Base-by-base conservation (phyloP, 1,140 invertebrate species). In the Wiebesia pumilae region DNA sequence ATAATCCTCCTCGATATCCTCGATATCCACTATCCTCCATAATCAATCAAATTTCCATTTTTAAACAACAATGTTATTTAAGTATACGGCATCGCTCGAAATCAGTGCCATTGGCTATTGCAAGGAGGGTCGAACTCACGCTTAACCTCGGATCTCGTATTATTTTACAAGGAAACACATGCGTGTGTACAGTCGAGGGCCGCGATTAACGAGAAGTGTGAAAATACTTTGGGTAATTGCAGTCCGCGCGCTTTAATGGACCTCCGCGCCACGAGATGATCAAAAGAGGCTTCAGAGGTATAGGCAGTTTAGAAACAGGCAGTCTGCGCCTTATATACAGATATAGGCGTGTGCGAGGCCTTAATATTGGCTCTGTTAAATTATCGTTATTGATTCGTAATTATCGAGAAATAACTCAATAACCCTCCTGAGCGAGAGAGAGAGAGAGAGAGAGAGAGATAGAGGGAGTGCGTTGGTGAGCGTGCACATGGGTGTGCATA, bases 331-430 rank as follows among this genome's bases (percentile, higher is more conserved):
- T 24, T 14, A 43, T 14, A 62, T 67, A 81, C 54, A 81, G 30
- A 35, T 19, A 81, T 27, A 38, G 24, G 77, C 84, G 87, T 19
- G 43, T 51, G 81, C n/a, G 65, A 16, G 83, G 77, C 78, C 85
- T 86, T 87, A 83, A 87, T 86, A 88, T 85, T 83, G 87, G 87
- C 79, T 82, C 84, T 87, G 90, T 90, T 90, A 89, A 91, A 92
- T 92, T 89, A 91, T 91, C 90, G 87, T 92, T 90, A 92, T 91
- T 91, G 92, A 92, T 93, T 91, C 89, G 89, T 91, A 92, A 93
- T 93, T 93, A 90, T 91, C 88, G 88, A 79, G 89, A 92, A 92
- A 93, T 92, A 92, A 93, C 91, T 93, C 92, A 93, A 93, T 92
- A 93, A 92, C 84, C 88, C 83, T 24, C 35, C 24, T 0, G 21